Evolutionary conservation across 2,888 invertebrate genomes (phyloP).

Genomic region (Stratiomys singularior): DNA sequence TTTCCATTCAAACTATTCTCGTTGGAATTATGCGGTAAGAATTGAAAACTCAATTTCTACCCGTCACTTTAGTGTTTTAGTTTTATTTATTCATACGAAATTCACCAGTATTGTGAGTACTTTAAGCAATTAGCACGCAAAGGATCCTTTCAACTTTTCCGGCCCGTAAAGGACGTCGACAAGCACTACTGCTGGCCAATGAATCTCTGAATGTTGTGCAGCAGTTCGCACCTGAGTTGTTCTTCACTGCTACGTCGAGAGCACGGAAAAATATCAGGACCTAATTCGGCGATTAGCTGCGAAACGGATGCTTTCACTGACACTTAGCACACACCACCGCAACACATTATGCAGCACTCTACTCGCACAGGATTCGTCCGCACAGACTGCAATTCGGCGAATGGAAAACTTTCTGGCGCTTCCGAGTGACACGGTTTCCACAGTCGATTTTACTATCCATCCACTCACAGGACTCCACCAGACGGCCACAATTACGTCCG

Average conservation of each 20-base stretch:
- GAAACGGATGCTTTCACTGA: constrained; percentile 31
- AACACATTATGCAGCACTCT: constrained; percentile 22
- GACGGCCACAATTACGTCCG: neutral
- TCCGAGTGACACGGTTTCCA: neutral
- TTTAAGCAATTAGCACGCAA: too few relatives aligned
- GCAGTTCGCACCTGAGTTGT: neutral
- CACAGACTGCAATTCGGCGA: constrained; percentile 3
- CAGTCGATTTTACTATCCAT: constrained; percentile 5
- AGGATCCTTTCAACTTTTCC: neutral
- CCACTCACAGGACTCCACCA: neutral
- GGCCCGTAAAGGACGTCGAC: neutral
- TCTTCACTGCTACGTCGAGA: constrained; percentile 3
- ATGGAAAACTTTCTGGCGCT: neutral
- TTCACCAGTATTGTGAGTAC: neutral
- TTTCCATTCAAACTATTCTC: constrained; percentile 49
- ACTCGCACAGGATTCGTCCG: neutral
- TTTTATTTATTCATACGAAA: too few relatives aligned
- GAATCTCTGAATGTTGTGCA: neutral
- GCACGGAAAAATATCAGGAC: neutral
- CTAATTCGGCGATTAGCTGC: neutral
- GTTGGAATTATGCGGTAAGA: neutral
- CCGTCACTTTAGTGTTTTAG: neutral
- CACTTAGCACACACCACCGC: constrained; percentile 39
- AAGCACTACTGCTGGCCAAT: neutral
- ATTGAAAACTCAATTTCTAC: neutral